Percentiles rank a stretch among this genome's conserved stretches.
Evolutionary conservation across 2,888 invertebrate genomes (phyloP).

Genomic region (Auanema sp.): DNA sequence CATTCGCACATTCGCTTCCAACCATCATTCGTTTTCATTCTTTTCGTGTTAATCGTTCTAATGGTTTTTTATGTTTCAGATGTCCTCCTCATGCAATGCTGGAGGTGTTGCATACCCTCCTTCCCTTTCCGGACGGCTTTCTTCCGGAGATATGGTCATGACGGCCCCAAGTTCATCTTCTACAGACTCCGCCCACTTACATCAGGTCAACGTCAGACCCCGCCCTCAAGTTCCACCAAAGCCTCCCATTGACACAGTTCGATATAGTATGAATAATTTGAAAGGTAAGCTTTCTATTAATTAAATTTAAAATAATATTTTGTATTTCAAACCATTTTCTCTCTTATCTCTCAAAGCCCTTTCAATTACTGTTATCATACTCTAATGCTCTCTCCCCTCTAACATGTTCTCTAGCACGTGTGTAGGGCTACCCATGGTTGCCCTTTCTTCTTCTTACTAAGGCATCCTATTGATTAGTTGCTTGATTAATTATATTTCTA

Average conservation of each 20-base stretch:
- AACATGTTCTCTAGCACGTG: not conserved
- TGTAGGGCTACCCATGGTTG: not conserved
- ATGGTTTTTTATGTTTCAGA: too few relatives aligned
- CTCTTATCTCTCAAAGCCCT: not conserved
- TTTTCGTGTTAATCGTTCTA: not conserved
- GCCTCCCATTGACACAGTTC: slow-evolving; percentile 82
- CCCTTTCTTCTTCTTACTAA: not conserved
- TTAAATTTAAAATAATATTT: not conserved
- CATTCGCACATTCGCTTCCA: slow-evolving; percentile 3
- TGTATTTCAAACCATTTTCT: not conserved
- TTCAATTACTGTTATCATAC: not conserved
- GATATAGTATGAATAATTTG: slow-evolving; percentile 92
- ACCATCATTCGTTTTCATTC: not conserved
- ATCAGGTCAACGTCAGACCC: slow-evolving; percentile 39
- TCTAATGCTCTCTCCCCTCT: not conserved
- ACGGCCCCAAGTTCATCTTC: not conserved
- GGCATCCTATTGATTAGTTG: slow-evolving; percentile 1
- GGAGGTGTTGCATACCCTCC: too few relatives aligned
- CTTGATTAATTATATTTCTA: slow-evolving; percentile 8
- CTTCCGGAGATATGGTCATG: not conserved
- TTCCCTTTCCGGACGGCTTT: too few relatives aligned
- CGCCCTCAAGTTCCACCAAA: slow-evolving; percentile 62
- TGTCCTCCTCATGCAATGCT: too few relatives aligned
- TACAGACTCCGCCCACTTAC: slow-evolving; percentile 21
- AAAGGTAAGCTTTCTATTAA: slow-evolving; percentile 71